Conservation (phyloP, 1,140 invertebrate genomes). For the Dufourea novaeangliae region DNA sequence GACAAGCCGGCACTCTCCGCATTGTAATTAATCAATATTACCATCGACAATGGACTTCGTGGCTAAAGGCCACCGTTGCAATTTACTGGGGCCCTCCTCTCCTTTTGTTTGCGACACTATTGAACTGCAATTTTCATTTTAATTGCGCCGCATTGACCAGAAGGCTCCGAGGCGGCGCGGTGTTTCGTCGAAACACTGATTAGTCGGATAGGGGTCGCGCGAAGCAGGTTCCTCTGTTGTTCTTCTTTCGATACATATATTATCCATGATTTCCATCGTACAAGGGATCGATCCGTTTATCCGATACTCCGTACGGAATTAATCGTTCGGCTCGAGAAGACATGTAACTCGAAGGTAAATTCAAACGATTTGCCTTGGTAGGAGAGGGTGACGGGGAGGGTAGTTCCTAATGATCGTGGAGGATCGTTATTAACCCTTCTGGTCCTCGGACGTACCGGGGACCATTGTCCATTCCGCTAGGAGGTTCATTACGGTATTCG, state of each 20-base stretch:
- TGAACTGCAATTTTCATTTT: constrained; percentile 68
- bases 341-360: not conserved
- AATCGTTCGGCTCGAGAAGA: no score
- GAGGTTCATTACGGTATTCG: constrained; percentile 71
- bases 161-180: not conserved
- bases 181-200: constrained; percentile 29
- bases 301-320: no score
- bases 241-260: not conserved
- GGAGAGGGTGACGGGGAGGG: constrained; percentile 38
- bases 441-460: constrained; percentile 49
- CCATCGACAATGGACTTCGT: constrained; percentile 71
- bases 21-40: constrained; percentile 78
- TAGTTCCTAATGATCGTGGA: constrained; percentile 71
- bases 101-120: constrained; percentile 59
- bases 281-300: not conserved
- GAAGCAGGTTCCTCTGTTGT: not conserved
- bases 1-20: constrained; percentile 33
- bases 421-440: constrained; percentile 72
- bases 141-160: constrained; percentile 68
- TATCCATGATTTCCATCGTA: not conserved
- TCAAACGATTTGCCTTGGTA: not conserved
- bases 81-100: constrained; percentile 68
- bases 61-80: constrained; percentile 71
- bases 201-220: constrained; percentile 16
- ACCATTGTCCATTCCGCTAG: constrained; percentile 71